Evolutionary conservation across 1,140 invertebrate genomes (phyloP), one percentile per base, ranked within the genome.

Genomic region (Drosophila sucinea): DNA sequence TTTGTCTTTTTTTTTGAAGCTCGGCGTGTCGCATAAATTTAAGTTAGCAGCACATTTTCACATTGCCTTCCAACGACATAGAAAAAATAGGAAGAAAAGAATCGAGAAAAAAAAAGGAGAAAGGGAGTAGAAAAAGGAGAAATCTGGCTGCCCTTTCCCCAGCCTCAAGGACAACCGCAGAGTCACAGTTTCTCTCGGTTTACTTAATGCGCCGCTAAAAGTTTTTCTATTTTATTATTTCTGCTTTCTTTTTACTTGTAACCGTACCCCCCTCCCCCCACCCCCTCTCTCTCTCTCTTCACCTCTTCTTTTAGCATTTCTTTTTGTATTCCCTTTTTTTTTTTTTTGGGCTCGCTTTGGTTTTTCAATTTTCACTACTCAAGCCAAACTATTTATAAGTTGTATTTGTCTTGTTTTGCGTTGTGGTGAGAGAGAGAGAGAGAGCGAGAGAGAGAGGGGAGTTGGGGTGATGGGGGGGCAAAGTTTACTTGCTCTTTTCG

Each of bases 181-280:
- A 87, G 83, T 84, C 84, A 79, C 77, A 87, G 80, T 80, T 80
- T 71, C 82, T 71, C 82, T 89, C 67, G 84, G 84, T 89, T 87
- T 89, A 84, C 80, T 89, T 89, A 89, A 87, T 87, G 84, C 77
- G 73, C 84, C 80, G 73, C 84, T 87, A 89, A 87, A 87, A 87
- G 84, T 87, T 87, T 87, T 82, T 70, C 84, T 87, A 87, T 87
- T 89, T 89, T 87, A 87, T 87, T 87, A 87, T 87, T 87, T 86
- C 65, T 86, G 79, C 60, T 47, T 72, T 54, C 25, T 58, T 60
- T 55, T 65, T 78, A 81, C 44, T 63, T 41, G 3, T 54, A 60
- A 8, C 11, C 33, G 10, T 35, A 8, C 33, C 33, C 1, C 33
- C 23, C 44, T 57, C 38, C 35, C 29, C 33, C 33, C 33, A 8